Percentiles rank a stretch among this genome's conserved stretches.
phyloP scores from a whole-genome alignment of 1,140 invertebrate genomes.

The Drosophila grimshawi region DNA sequence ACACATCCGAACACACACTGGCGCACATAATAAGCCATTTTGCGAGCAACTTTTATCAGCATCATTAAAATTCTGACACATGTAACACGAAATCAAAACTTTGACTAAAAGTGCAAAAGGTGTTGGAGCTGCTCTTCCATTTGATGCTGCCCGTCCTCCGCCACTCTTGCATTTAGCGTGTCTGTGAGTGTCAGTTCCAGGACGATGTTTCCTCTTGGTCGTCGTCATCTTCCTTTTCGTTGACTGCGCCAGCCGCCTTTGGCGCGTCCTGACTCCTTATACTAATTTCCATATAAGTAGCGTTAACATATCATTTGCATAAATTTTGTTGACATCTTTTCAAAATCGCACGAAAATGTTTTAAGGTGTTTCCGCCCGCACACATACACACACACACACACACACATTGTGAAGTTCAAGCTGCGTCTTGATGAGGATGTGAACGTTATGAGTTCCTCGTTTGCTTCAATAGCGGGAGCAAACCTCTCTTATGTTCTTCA shows the following conservation, averaged over 20 bases:
- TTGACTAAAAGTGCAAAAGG: constrained; percentile 82
- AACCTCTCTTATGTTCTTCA: background rate
- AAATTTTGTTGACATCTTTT: constrained; percentile 83
- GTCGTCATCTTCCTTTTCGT: constrained; percentile 12
- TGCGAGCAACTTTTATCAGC: constrained; percentile 77
- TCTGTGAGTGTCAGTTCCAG: constrained; percentile 28
- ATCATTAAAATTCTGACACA: constrained; percentile 83
- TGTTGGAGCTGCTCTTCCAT: constrained; percentile 45
- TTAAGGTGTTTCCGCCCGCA: constrained; percentile 67
- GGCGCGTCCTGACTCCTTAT: constrained; percentile 80
- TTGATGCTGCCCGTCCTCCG: background rate
- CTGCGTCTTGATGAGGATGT: constrained; percentile 10
- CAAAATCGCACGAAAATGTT: constrained; percentile 83
- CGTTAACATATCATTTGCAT: constrained; percentile 83
- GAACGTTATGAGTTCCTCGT: constrained; percentile 11
- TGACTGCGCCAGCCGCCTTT: constrained; percentile 58
- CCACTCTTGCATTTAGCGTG: constrained; percentile 3
- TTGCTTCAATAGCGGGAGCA: constrained; percentile 31
- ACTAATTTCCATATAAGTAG: constrained; percentile 83
- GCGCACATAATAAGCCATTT: constrained; percentile 79
- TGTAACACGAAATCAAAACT: constrained; percentile 83
- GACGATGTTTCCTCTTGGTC: constrained; percentile 44
- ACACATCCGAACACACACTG: constrained; percentile 31
- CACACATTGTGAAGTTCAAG: constrained; percentile 46
- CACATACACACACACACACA: constrained; percentile 31